Evolutionary conservation across 2,113 vertebrate species (phyloP).

Genomic region (Trogon melanurus): DNA sequence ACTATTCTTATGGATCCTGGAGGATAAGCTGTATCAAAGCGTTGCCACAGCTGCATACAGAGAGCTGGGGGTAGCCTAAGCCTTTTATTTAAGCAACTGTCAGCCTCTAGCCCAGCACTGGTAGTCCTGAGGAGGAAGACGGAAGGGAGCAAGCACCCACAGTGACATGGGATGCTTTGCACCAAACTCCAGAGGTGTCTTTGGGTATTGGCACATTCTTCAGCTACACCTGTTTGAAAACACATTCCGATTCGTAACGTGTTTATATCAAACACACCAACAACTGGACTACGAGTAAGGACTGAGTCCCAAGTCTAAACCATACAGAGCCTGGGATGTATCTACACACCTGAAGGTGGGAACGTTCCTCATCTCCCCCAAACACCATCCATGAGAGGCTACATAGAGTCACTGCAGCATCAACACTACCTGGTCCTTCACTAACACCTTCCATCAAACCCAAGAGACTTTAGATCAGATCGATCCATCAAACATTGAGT

Average conservation of each 20-base stretch:
- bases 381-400: neutral
- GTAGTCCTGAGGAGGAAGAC: neutral
- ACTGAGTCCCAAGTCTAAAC: neutral
- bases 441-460: neutral
- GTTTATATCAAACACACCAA: neutral
- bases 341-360: neutral
- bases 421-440: neutral
- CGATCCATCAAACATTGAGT: neutral
- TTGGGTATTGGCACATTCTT: neutral
- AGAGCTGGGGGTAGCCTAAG: neutral
- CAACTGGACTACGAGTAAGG: neutral
- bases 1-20: slow-evolving; percentile 51
- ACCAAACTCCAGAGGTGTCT: neutral
- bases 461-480: neutral
- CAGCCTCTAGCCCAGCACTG: neutral
- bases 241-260: neutral
- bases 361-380: neutral
- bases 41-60: neutral
- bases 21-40: neutral
- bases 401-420: neutral
- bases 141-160: accelerated
- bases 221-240: neutral
- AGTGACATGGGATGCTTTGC: neutral
- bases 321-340: neutral
- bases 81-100: neutral